A percentile compares a stretch with the other conserved stretches of the same genome.
These are phyloP conservation scores for Gambusia affinis DNA, from an alignment of 2,113 vertebrate genomes.

Conservation along the genomic window DNA sequence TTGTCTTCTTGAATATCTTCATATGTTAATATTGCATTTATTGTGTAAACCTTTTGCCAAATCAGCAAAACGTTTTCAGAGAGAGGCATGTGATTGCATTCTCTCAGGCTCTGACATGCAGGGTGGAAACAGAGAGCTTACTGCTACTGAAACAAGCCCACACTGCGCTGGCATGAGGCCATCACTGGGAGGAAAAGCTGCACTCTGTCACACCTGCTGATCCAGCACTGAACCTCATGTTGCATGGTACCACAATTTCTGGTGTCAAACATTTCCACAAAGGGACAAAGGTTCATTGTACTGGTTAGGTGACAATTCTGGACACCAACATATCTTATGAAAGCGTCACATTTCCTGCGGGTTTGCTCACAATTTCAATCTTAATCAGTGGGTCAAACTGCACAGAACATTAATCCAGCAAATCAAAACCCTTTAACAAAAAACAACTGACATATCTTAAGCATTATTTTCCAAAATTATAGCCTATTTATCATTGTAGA, in stretches of 20 bases:
- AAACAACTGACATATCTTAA: no score
- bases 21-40: neutral
- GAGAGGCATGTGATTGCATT: constrained; percentile 20
- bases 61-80: constrained; percentile 11
- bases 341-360: neutral
- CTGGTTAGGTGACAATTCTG: neutral
- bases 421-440: no score
- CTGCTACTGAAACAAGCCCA: constrained; percentile 51
- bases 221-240: neutral
- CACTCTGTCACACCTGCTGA: constrained; percentile 3
- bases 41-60: neutral
- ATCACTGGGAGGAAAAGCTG: constrained; percentile 2
- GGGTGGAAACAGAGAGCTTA: constrained; percentile 20
- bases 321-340: neutral
- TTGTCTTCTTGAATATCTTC: no score
- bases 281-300: no score
- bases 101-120: constrained; percentile 57
- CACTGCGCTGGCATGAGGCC: constrained; percentile 48
- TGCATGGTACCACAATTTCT: neutral
- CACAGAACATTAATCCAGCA: no score
- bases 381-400: neutral
- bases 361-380: neutral
- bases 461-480: no score
- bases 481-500: neutral
- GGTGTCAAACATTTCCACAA: neutral